Evolutionary conservation across 2,113 vertebrate species (phyloP), one percentile per base, ranked within the genome.

Genomic region (Mobula birostris): DNA sequence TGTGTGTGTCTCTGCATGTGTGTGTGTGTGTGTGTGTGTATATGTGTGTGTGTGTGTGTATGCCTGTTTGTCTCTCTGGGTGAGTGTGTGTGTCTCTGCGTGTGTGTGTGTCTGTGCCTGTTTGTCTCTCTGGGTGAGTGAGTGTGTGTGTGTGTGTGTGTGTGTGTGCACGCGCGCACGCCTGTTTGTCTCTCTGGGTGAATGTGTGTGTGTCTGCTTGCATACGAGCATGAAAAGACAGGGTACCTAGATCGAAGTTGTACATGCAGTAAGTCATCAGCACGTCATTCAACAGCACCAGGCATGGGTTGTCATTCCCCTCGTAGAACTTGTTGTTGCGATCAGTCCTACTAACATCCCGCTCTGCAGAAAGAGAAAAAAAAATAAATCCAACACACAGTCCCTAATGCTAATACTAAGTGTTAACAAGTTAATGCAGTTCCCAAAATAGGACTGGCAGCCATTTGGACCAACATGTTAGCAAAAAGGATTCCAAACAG

Each of bases 181-280:
- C 36, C 36, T 36, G 36, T 36, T 36, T 36, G 36, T 36, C 36
- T 36, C 36, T 11, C 68, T 70, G 68, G 17, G 68, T 70, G 11
- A 70, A 1, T 0, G 68, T 9, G 68, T 14, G 68, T 70, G 68
- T 9, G 68, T 14, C 5, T 70, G 48, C 48, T 4, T 70, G 68
- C 56, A 15, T 5, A 21, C 0, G 15, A 19, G 29, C 4, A 5
- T 7, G n/a, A n/a, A 14, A 63, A 63, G 87, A 19, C 29, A 21
- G 29, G 0, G 0, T 94, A 98, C 98, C 98, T 0, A 99, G 96
- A 95, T 99, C 98, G 1, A 99, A 99, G 96, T 99, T 98, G 95
- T 97, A 99, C 98, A 99, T 98, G 97, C 98, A 98, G 96, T 98
- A 98, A 0, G 98, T 99, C 96, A 98, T 98, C 56, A 99, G 96